phyloP scores from a whole-genome alignment of 53 echinoderm and acorn worm genomes.

The Pentamera pediparva region DNA sequence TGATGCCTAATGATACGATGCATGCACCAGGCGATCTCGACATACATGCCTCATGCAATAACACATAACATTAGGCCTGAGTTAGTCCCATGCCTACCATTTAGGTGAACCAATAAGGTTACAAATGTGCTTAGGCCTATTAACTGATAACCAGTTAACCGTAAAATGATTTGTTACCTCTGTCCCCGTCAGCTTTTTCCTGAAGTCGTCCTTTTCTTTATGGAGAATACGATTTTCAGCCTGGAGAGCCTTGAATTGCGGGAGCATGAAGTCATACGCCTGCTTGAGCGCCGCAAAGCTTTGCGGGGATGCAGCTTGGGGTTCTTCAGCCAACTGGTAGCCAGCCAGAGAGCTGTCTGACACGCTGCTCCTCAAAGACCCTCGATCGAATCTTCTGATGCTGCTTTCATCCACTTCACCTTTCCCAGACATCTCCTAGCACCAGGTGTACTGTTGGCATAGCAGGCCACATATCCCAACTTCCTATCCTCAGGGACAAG shows the following conservation, averaged over 20 bases:
- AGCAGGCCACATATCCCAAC: too few species aligned
- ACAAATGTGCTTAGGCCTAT: too few species aligned
- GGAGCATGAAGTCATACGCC: slow-evolving; percentile 26
- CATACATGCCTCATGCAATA: too few species aligned
- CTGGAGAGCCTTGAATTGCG: slow-evolving; percentile 16
- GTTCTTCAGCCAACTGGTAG: not conserved
- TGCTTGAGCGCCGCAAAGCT: slow-evolving; percentile 29
- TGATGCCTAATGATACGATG: too few species aligned
- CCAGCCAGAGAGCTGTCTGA: not conserved
- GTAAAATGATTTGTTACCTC: too few species aligned
- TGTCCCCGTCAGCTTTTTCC: not conserved
- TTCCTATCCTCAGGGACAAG: too few species aligned
- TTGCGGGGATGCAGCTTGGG: slow-evolving; percentile 14
- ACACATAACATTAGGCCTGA: too few species aligned
- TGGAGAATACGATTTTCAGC: not conserved
- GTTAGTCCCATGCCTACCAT: too few species aligned
- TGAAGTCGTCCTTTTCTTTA: slow-evolving; percentile 21
- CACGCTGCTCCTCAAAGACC: slow-evolving; percentile 1
- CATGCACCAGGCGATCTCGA: too few species aligned
- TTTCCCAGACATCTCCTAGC: slow-evolving; percentile 30
- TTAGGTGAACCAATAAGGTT: too few species aligned
- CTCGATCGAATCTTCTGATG: not conserved
- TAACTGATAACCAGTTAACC: too few species aligned
- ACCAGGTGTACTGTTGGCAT: not conserved
- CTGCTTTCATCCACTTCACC: not conserved